phyloP scores from a whole-genome alignment of 2,888 invertebrate species.

The Sepioteuthis lessoniana region DNA sequence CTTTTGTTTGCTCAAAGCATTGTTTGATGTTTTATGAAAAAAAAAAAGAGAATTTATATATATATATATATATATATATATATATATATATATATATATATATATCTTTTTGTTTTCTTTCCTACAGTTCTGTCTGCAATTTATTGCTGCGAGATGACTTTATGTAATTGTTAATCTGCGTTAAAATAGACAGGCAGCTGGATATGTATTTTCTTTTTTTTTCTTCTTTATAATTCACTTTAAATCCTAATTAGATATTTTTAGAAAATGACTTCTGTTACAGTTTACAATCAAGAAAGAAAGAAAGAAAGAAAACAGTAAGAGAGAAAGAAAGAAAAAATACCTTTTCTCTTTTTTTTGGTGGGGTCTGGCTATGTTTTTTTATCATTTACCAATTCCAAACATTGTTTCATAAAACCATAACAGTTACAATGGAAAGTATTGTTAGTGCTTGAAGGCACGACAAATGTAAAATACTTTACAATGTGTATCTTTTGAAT shows the following conservation, averaged over 20 bases:
- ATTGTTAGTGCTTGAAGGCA: conserved; percentile 20
- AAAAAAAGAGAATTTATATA: too few species aligned
- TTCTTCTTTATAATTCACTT: background rate
- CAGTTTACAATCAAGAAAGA: background rate
- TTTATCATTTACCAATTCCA: background rate
- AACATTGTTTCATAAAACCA: background rate
- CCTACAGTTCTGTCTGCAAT: background rate
- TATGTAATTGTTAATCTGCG: background rate
- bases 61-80: background rate
- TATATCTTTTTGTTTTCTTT: background rate
- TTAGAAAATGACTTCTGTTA: background rate
- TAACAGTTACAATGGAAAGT: background rate
- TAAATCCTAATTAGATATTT: conserved; percentile 23
- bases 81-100: background rate
- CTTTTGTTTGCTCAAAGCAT: background rate
- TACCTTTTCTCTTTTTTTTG: background rate
- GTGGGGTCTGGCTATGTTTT: background rate
- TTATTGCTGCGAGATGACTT: background rate
- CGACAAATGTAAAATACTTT: background rate
- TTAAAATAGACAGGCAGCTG: background rate
- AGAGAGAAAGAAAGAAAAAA: too few species aligned
- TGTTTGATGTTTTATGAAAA: background rate
- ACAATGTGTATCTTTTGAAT: background rate
- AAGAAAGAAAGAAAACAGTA: too few species aligned
- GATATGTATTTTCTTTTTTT: background rate